phyloP scores from a whole-genome alignment of 92 coral and sea anemone species.

The Anthopleura xanthogrammica region DNA sequence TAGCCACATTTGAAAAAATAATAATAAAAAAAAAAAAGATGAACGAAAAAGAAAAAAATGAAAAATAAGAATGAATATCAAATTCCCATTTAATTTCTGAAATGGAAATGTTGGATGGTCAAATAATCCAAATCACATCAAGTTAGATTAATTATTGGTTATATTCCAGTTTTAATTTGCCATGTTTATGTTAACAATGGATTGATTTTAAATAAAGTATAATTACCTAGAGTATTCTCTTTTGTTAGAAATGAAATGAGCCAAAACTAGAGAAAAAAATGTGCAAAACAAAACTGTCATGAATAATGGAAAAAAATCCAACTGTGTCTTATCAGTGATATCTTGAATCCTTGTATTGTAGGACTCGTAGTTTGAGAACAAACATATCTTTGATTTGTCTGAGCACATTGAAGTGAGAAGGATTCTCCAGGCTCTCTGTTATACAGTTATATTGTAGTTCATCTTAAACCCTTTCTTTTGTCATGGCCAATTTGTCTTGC shows the following conservation, averaged over 20 bases:
- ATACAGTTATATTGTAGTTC: neutral
- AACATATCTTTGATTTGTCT: neutral
- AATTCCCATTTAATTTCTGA: neutral
- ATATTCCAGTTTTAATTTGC: neutral
- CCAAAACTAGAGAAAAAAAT: neutral
- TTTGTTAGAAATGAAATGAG: neutral
- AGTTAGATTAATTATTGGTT: neutral
- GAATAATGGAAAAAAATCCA: neutral
- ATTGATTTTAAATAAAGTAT: neutral
- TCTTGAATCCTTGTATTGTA: neutral
- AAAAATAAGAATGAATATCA: neutral
- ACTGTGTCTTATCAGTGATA: neutral
- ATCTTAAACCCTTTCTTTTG: neutral
- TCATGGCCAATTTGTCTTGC: neutral
- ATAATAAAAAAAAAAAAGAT: neutral
- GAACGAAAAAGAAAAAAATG: neutral
- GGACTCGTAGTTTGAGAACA: neutral
- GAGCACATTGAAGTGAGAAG: neutral
- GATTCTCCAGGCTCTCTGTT: neutral
- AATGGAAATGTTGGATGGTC: neutral
- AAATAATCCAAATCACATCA: neutral
- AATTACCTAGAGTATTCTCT: neutral
- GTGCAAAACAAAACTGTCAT: neutral
- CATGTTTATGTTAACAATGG: neutral
- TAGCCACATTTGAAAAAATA: neutral